A percentile compares a stretch with the other conserved stretches of the same genome.
These are phyloP conservation scores for Amphipoea lucens DNA, from an alignment of 2,888 invertebrate species.

Conservation along the genomic window DNA sequence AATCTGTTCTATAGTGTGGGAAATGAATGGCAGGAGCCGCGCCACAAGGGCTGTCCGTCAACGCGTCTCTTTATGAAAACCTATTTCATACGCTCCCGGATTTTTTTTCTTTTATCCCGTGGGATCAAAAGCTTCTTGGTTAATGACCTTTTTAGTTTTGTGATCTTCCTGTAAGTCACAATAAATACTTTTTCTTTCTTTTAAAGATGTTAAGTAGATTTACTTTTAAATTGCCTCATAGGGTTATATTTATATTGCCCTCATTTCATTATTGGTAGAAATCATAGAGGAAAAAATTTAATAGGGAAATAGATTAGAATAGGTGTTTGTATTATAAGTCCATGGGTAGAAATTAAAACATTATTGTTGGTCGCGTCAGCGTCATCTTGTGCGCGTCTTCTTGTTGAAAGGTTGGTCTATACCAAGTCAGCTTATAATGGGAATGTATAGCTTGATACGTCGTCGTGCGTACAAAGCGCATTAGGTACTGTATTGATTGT, in stretches of 20 bases:
- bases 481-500: neutral
- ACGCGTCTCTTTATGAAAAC: slow-evolving; percentile 57
- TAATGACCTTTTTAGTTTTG: slow-evolving; percentile 32
- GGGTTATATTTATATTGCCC: neutral
- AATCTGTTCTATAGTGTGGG: slow-evolving; percentile 69
- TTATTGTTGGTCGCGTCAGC: too few relatives aligned
- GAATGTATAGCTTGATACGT: too few relatives aligned
- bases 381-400: neutral
- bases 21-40: slow-evolving; percentile 68
- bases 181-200: neutral
- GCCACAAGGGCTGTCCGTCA: slow-evolving; percentile 74
- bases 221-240: neutral
- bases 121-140: slow-evolving; percentile 49
- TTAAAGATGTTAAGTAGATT: slow-evolving; percentile 4
- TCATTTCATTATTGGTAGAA: neutral
- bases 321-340: too few relatives aligned
- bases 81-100: slow-evolving; percentile 46
- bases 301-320: too few relatives aligned
- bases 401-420: neutral
- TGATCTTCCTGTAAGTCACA: neutral
- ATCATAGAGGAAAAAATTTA: too few relatives aligned
- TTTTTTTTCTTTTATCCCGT: slow-evolving; percentile 47
- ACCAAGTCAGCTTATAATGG: too few relatives aligned
- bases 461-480: too few relatives aligned
- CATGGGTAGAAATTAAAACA: neutral